Evolutionary conservation across 2,113 vertebrate genomes (phyloP).

Genomic region (Muntiacus muntjak): DNA sequence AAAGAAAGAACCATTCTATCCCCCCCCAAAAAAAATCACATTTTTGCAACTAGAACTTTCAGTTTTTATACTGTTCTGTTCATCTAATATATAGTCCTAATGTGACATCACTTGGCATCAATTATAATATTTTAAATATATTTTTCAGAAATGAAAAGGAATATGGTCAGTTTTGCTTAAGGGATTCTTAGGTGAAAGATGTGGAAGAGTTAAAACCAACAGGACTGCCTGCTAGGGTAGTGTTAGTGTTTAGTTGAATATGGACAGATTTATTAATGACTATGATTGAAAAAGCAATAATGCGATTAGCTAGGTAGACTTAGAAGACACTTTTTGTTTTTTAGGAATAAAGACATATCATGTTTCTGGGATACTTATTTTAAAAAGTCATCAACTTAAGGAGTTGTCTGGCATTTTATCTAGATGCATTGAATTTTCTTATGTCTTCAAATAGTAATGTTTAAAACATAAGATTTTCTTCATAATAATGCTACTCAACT

Average conservation of each 20-base stretch:
- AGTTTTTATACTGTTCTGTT: not conserved
- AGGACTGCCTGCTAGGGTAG: not conserved
- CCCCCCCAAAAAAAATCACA: not conserved
- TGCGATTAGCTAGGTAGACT: not conserved
- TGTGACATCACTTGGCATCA: not conserved
- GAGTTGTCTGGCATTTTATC: not conserved
- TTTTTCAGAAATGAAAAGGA: not conserved
- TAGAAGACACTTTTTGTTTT: not conserved
- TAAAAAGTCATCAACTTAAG: not conserved
- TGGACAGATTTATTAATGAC: not conserved
- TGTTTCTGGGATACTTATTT: not conserved
- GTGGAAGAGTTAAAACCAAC: not conserved
- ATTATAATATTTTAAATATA: not conserved
- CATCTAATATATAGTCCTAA: not conserved
- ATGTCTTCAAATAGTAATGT: not conserved
- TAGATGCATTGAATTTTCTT: not conserved
- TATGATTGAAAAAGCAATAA: not conserved
- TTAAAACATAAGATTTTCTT: slow-evolving; percentile 3
- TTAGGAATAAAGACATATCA: not conserved
- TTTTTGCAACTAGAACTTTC: not conserved
- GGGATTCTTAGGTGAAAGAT: not conserved
- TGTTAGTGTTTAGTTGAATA: not conserved
- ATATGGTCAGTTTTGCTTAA: not conserved
- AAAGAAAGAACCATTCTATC: no score
- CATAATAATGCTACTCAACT: not conserved